Conservation (phyloP, 2,888 invertebrate species). For the Trichogramma evanescens region DNA sequence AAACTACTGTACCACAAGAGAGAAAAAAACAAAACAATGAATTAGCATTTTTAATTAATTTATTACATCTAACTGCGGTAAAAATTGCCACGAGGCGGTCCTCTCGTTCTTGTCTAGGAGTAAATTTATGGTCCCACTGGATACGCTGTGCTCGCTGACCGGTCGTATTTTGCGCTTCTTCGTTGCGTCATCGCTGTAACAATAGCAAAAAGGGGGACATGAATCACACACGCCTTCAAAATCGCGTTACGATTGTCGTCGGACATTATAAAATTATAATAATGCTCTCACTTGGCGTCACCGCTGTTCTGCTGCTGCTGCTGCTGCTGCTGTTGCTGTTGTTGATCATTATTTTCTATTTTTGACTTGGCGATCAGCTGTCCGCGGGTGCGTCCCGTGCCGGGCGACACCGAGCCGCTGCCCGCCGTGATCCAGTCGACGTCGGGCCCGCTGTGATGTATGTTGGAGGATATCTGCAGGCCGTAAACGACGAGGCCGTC, state of each 20-base stretch:
- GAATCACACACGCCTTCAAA: too few relatives aligned
- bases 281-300: too few relatives aligned
- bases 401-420: slow-evolving; percentile 55
- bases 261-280: too few relatives aligned
- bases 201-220: neutral
- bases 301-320: too few relatives aligned
- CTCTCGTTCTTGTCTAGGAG: slow-evolving; percentile 14
- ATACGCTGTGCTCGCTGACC: slow-evolving; percentile 5
- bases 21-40: neutral
- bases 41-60: neutral
- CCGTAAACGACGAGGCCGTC: slow-evolving; percentile 73
- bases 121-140: neutral
- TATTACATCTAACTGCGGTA: slow-evolving; percentile 16
- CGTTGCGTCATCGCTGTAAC: neutral
- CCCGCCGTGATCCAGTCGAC: slow-evolving; percentile 70
- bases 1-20: too few relatives aligned
- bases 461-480: slow-evolving; percentile 53
- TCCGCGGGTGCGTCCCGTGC: slow-evolving; percentile 44
- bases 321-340: slow-evolving; percentile 25
- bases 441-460: slow-evolving; percentile 51
- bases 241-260: too few relatives aligned
- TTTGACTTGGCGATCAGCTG: slow-evolving; percentile 36
- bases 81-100: slow-evolving; percentile 17
- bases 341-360: slow-evolving; percentile 28
- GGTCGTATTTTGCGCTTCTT: slow-evolving; percentile 14